These are phyloP conservation scores for Apocrypta bakeri DNA, from an alignment of 1,140 invertebrate genomes.

Conservation along the genomic window DNA sequence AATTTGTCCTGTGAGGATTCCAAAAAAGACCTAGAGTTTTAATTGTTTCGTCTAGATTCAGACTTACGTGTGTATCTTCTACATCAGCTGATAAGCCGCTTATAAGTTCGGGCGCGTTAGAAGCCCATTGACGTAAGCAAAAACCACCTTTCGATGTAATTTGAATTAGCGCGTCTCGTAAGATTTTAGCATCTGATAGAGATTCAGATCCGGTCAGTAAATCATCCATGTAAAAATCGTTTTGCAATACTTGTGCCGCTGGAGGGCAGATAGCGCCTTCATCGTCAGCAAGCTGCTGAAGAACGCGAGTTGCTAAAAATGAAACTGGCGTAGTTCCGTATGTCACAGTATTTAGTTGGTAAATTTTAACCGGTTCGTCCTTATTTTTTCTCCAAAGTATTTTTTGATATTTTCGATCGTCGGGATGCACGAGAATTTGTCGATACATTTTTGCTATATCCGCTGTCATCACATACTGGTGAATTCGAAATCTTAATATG, in stretches of 20 bases:
- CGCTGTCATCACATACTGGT: conserved; percentile 10
- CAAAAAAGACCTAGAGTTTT: not conserved
- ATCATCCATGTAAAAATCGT: too few species aligned
- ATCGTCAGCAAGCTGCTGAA: conserved; percentile 18
- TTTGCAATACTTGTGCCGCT: not conserved
- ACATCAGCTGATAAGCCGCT: not conserved
- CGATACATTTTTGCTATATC: conserved; percentile 44
- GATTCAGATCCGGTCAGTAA: too few species aligned
- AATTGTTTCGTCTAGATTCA: not conserved
- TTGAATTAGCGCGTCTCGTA: too few species aligned
- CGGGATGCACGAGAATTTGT: conserved; percentile 11
- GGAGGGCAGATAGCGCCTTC: conserved; percentile 54
- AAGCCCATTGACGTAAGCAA: too few species aligned
- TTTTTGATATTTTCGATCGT: conserved; percentile 31
- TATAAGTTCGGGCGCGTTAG: not conserved
- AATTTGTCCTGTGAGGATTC: too few species aligned
- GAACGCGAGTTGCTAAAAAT: conserved; percentile 38
- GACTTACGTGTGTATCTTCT: not conserved
- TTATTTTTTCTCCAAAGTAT: not conserved
- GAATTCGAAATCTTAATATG: conserved; percentile 46
- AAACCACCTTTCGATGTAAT: too few species aligned
- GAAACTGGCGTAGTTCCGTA: conserved; percentile 29
- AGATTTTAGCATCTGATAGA: too few species aligned
- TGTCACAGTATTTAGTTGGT: conserved; percentile 13
- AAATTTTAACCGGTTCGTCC: not conserved